These are phyloP conservation scores for Lutraria rhynchaena DNA, from an alignment of 1,140 invertebrate genomes.

Conservation along the genomic window DNA sequence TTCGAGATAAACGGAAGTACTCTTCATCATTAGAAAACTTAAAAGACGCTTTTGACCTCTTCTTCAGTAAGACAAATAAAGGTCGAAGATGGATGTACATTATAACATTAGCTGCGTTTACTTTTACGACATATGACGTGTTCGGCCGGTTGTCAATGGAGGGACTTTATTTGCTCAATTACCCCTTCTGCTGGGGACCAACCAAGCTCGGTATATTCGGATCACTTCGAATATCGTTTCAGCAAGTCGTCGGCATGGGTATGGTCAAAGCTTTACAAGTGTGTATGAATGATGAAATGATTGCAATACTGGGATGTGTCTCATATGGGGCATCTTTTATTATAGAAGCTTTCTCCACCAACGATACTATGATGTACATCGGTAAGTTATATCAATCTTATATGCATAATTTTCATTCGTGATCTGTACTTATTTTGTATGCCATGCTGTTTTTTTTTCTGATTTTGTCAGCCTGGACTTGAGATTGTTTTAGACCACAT, in stretches of 20 bases:
- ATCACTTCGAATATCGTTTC: conserved; percentile 1
- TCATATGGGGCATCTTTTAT: conserved; percentile 27
- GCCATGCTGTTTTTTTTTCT: no score
- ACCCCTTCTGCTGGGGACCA: conserved; percentile 30
- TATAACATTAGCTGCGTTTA: conserved; percentile 3
- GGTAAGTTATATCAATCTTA: neutral
- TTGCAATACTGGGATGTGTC: conserved; percentile 15
- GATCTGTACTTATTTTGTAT: neutral
- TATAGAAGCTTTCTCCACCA: conserved; percentile 9
- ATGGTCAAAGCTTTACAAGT: conserved; percentile 15
- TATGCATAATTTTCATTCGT: neutral
- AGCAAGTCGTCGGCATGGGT: conserved; percentile 41
- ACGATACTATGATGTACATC: conserved; percentile 38
- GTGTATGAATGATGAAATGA: conserved; percentile 42
- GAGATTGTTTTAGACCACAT: neutral
- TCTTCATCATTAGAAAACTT: conserved; percentile 36
- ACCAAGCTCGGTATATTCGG: conserved; percentile 8
- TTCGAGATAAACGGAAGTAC: conserved; percentile 20
- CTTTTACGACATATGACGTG: conserved; percentile 12
- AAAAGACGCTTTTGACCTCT: conserved; percentile 20
- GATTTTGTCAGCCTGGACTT: neutral
- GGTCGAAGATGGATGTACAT: conserved; percentile 45
- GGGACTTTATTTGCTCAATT: conserved; percentile 3
- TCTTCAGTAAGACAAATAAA: neutral
- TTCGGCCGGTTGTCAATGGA: conserved; percentile 16